Conservation (phyloP, 2,888 invertebrate species). For the Sphecodes monilicornis region DNA sequence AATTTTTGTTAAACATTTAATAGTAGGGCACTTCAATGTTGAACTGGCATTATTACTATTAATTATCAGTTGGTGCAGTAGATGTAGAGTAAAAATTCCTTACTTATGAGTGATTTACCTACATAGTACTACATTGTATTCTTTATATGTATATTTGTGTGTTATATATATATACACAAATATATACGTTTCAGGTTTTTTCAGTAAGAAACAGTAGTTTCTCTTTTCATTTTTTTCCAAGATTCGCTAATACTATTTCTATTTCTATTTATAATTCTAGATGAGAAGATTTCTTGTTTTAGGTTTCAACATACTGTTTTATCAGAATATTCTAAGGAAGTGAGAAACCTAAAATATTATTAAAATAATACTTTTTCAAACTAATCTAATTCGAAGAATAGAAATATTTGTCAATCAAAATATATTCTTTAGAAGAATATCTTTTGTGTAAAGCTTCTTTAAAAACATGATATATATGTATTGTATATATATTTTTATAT, state of each 20-base stretch:
- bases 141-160: neutral
- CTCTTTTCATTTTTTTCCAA: conserved; percentile 19
- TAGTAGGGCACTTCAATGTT: conserved; percentile 82
- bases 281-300: conserved; percentile 28
- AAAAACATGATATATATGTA: conserved; percentile 41
- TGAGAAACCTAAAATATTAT: conserved; percentile 46
- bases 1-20: conserved; percentile 78
- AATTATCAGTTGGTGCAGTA: conserved; percentile 65
- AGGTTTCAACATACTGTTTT: conserved; percentile 23
- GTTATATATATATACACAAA: neutral
- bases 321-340: conserved; percentile 16
- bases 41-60: conserved; percentile 68
- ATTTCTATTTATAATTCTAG: neutral
- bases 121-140: conserved; percentile 50
- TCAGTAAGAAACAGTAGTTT: conserved; percentile 36
- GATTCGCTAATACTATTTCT: conserved; percentile 25
- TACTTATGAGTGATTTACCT: conserved; percentile 63
- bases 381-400: conserved; percentile 74
- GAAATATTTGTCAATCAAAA: conserved; percentile 61
- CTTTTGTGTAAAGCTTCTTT: conserved; percentile 59
- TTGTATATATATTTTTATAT: conserved; percentile 16
- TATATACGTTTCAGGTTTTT: conserved; percentile 46
- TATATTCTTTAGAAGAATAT: conserved; percentile 68
- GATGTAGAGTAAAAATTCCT: conserved; percentile 63
- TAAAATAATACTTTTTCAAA: conserved; percentile 64